Evolutionary conservation across 1,140 invertebrate genomes (phyloP).

Genomic region (Neodiprion fabricii): DNA sequence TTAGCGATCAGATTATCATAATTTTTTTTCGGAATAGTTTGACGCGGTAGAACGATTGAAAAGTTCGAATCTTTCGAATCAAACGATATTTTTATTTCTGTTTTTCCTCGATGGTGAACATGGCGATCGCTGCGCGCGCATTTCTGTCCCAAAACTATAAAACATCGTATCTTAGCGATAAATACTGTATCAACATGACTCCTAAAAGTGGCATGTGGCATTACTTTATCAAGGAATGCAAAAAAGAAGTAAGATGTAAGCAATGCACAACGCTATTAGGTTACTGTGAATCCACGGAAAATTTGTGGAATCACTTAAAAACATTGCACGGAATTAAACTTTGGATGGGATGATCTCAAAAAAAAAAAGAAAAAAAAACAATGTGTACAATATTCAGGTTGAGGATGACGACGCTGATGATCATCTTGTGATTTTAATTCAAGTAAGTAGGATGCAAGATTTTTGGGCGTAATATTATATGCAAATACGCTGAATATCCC

Average conservation of each 20-base stretch:
- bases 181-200: background rate
- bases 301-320: background rate
- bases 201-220: background rate
- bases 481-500: background rate
- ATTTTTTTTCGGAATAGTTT: background rate
- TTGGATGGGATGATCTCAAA: background rate
- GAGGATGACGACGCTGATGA: constrained; percentile 2
- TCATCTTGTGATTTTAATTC: background rate
- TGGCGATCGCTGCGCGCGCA: background rate
- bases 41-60: background rate
- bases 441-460: background rate
- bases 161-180: background rate
- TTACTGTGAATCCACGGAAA: background rate
- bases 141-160: background rate
- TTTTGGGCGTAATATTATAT: background rate
- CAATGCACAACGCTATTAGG: background rate
- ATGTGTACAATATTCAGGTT: background rate
- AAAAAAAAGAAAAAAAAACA: background rate
- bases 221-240: background rate
- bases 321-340: background rate
- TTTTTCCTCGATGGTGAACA: background rate
- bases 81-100: background rate
- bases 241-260: constrained; percentile 1
- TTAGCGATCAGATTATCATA: background rate
- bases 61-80: background rate